phyloP scores from a whole-genome alignment of 2,888 invertebrate species.

The Drosophila siamana region DNA sequence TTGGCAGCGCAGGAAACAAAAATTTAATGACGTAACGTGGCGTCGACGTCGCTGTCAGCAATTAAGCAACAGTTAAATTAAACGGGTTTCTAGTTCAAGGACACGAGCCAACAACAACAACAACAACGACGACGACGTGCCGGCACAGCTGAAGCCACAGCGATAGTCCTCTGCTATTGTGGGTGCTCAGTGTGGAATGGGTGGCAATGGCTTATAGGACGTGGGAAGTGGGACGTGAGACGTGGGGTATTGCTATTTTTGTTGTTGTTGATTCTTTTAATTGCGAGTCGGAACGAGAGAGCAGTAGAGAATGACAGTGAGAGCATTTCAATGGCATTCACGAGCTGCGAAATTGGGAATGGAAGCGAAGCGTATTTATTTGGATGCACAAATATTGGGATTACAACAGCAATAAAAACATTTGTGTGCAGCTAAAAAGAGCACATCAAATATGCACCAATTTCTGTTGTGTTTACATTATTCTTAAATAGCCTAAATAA shows the following conservation, averaged over 20 bases:
- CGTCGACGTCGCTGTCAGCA: slow-evolving; percentile 75
- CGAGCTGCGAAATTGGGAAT: not conserved
- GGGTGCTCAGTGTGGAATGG: slow-evolving; percentile 29
- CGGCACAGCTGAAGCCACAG: slow-evolving; percentile 41
- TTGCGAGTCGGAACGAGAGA: slow-evolving; percentile 47
- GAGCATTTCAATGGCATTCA: not conserved
- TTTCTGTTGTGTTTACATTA: too few species aligned
- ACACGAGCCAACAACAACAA: slow-evolving; percentile 64
- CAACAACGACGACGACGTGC: slow-evolving; percentile 26
- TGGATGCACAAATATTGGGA: not conserved
- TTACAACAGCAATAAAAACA: not conserved
- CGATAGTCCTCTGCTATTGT: slow-evolving; percentile 31
- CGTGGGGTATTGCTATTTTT: slow-evolving; percentile 28
- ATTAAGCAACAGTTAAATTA: slow-evolving; percentile 84
- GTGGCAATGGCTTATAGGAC: slow-evolving; percentile 16
- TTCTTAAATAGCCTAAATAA: too few species aligned
- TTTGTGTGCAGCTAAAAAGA: too few species aligned
- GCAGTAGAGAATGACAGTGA: not conserved
- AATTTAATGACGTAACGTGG: slow-evolving; percentile 74
- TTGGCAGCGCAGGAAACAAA: slow-evolving; percentile 47
- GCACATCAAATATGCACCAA: too few species aligned
- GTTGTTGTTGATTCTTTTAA: slow-evolving; percentile 56
- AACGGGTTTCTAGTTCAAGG: slow-evolving; percentile 85
- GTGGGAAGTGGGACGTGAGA: not conserved
- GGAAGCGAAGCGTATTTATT: slow-evolving; percentile 4